These are phyloP conservation scores for Ceratina australensis DNA, from an alignment of 1,140 invertebrate species.

Conservation along the genomic window DNA sequence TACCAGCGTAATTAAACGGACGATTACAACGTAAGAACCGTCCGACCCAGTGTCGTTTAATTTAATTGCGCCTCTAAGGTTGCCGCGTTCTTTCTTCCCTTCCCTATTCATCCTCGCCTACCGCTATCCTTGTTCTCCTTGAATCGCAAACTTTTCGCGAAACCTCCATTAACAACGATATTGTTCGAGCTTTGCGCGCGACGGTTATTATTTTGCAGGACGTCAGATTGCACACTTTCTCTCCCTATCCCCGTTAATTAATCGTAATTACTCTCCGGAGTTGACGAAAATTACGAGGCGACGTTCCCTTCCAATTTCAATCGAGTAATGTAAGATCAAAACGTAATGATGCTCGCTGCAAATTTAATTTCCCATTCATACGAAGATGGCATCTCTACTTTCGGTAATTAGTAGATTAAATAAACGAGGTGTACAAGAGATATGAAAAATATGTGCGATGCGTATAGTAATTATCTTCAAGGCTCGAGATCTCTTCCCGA, in stretches of 20 bases:
- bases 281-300: not conserved
- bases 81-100: not conserved
- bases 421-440: too few species aligned
- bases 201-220: constrained; percentile 3
- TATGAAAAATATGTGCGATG: too few species aligned
- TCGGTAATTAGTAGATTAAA: too few species aligned
- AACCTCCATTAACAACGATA: constrained; percentile 31
- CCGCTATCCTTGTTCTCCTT: not conserved
- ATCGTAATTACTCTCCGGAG: constrained; percentile 14
- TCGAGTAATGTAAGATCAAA: not conserved
- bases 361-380: too few species aligned
- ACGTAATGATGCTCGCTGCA: too few species aligned
- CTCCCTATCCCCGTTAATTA: constrained; percentile 25
- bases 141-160: constrained; percentile 28
- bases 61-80: constrained; percentile 26
- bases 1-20: constrained; percentile 29
- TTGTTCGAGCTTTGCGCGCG: constrained; percentile 25
- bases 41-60: constrained; percentile 30
- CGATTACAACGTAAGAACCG: constrained; percentile 41
- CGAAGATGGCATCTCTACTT: too few species aligned
- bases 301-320: not conserved
- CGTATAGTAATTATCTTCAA: too few species aligned
- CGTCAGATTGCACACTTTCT: not conserved
- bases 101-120: not conserved
- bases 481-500: too few species aligned